Conservation (phyloP, 2,888 invertebrate genomes). For the Unio pictorum region DNA sequence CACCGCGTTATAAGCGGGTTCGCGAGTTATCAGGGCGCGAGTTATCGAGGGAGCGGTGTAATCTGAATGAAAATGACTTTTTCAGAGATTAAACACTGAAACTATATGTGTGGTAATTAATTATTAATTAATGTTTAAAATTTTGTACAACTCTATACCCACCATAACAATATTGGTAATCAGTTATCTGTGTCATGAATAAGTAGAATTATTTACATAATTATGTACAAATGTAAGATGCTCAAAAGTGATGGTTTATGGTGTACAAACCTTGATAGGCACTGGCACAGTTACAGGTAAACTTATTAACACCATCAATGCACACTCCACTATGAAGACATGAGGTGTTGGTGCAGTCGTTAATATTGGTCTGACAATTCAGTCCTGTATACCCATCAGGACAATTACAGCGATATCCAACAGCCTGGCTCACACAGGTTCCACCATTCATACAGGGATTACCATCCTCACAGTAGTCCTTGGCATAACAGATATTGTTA, state of each 20-base stretch:
- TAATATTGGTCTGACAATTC: slow-evolving; percentile 44
- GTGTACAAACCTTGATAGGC: slow-evolving; percentile 76
- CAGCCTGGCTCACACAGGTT: slow-evolving; percentile 12
- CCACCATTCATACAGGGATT: slow-evolving; percentile 41
- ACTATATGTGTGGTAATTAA: too few species aligned
- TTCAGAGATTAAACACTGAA: too few species aligned
- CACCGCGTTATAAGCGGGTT: too few species aligned
- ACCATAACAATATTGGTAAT: too few species aligned
- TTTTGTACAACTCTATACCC: too few species aligned
- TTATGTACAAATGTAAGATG: neutral
- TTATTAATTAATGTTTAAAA: too few species aligned
- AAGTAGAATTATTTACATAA: neutral
- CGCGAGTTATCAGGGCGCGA: too few species aligned
- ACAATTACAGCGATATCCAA: slow-evolving; percentile 45
- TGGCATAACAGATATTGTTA: slow-evolving; percentile 21
- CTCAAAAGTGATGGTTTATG: neutral
- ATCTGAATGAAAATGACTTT: too few species aligned
- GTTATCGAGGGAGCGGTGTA: too few species aligned
- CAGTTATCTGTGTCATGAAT: too few species aligned
- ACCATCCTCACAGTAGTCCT: slow-evolving; percentile 29
- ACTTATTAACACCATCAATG: slow-evolving; percentile 79
- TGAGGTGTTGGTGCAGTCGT: slow-evolving; percentile 73
- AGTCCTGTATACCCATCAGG: slow-evolving; percentile 44
- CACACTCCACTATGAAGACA: slow-evolving; percentile 32
- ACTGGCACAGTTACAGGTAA: slow-evolving; percentile 85